Percentiles rank a stretch among this genome's conserved stretches.
Evolutionary conservation across 2,113 vertebrate species (phyloP).

Genomic region (Rhinolophus ferrumequinum): DNA sequence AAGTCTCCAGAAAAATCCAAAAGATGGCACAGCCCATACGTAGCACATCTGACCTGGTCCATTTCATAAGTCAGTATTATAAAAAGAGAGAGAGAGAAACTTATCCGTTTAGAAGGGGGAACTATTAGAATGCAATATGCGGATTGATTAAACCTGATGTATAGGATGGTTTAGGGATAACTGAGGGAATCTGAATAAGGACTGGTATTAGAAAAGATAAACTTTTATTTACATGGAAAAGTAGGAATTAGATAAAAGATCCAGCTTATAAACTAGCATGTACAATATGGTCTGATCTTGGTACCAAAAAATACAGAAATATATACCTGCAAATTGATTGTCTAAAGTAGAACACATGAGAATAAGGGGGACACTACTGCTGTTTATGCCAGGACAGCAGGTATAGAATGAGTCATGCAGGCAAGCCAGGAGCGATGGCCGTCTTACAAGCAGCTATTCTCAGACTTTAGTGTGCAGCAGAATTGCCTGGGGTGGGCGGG

Average conservation of each 20-base stretch:
- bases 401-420: not conserved
- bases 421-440: not conserved
- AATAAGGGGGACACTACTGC: not conserved
- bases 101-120: not conserved
- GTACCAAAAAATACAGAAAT: conserved; percentile 16
- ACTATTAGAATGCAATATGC: not conserved
- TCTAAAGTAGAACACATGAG: not conserved
- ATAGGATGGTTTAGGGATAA: not conserved
- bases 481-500: not conserved
- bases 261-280: not conserved
- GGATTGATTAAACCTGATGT: not conserved
- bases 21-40: not conserved
- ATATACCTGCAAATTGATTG: not conserved
- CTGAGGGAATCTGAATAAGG: not conserved
- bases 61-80: not conserved
- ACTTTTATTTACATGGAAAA: not conserved
- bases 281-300: not conserved
- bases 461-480: not conserved
- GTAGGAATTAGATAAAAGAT: not conserved
- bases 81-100: not conserved
- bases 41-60: not conserved
- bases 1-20: not conserved
- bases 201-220: not conserved
- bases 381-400: not conserved
- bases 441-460: not conserved